Base-by-base conservation (phyloP, 2,888 invertebrate species). In the Seira musarum region DNA sequence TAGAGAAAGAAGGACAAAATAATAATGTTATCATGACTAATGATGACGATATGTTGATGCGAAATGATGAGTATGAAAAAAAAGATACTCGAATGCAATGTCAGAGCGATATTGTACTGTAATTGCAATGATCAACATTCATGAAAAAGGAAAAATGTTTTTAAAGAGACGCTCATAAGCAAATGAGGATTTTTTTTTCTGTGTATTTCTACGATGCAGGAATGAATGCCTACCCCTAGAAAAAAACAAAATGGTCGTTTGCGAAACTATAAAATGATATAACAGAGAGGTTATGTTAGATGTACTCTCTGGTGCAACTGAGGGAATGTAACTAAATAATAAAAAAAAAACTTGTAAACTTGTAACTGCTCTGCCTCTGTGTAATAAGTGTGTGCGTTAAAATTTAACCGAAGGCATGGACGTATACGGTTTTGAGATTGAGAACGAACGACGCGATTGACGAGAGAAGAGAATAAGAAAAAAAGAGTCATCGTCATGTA, bases 1-100 rank as follows among this genome's bases (percentile, higher is more conserved):
- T n/a, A 57, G 73, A 21, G 13, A 35, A 19, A 77, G 77, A 79
- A 73, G 79, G 79, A 79, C 79, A 73, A 79, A 73, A 79, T 78
- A 78, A 78, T 78, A 77, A 49, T 77, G 63, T 76, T 21, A 68
- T 75, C 46, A 46, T 61, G 35, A 30, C 25, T 40, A 40, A 40
- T 40, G 25, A 64, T 49, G 30, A 53, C 24, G 60, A 69, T n/a
- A n/a, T 68, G 65, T 65, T 17, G 67, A 67, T 24, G 13, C 40
- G 40, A 40, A 8, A 13, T 75, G 67, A 70, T 76, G 68, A 66
- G 19, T 19, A 25, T 63, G 71, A 49, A 17, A 40, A 64, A 77
- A 69, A 64, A 68, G 75, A 76, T 69, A 65, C 53, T 77, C 1
- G 17, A 63, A 21, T 40, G 40, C 40, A 40, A 40, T 40, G 40